phyloP scores from a whole-genome alignment of 1,140 invertebrate species.

The Tribolium madens region DNA sequence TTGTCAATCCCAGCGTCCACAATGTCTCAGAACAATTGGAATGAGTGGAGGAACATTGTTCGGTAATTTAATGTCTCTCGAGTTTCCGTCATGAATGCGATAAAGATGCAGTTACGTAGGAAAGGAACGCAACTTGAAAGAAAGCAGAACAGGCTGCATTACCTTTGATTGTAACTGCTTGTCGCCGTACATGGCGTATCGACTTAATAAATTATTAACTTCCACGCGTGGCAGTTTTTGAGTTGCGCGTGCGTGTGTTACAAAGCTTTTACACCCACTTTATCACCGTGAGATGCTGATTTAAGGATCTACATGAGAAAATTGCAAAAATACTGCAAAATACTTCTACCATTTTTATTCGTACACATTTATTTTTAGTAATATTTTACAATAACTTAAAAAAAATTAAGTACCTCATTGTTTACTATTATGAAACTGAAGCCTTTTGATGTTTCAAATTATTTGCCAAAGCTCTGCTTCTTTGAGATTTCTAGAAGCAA shows the following conservation, averaged over 20 bases:
- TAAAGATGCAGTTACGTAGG: conserved; percentile 46
- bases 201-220: conserved; percentile 54
- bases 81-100: conserved; percentile 41
- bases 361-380: too few relatives aligned
- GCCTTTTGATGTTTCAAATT: too few relatives aligned
- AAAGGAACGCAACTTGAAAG: conserved; percentile 44
- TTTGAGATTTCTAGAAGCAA: too few relatives aligned
- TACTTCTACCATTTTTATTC: too few relatives aligned
- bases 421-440: too few relatives aligned
- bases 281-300: background rate
- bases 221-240: conserved; percentile 51
- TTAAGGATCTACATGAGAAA: background rate
- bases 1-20: conserved; percentile 11
- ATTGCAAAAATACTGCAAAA: background rate
- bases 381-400: too few relatives aligned
- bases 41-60: conserved; percentile 28
- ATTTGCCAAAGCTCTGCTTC: too few relatives aligned
- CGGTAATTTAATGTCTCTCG: conserved; percentile 39
- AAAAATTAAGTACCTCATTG: too few relatives aligned
- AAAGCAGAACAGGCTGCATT: conserved; percentile 45
- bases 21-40: conserved; percentile 17
- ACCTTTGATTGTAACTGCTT: conserved; percentile 50
- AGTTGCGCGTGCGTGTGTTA: conserved; percentile 44
- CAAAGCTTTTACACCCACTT: conserved; percentile 33
- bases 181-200: conserved; percentile 51